Conservation (phyloP, 2,113 vertebrate species). For the Poeciliopsis turrubarensis region DNA sequence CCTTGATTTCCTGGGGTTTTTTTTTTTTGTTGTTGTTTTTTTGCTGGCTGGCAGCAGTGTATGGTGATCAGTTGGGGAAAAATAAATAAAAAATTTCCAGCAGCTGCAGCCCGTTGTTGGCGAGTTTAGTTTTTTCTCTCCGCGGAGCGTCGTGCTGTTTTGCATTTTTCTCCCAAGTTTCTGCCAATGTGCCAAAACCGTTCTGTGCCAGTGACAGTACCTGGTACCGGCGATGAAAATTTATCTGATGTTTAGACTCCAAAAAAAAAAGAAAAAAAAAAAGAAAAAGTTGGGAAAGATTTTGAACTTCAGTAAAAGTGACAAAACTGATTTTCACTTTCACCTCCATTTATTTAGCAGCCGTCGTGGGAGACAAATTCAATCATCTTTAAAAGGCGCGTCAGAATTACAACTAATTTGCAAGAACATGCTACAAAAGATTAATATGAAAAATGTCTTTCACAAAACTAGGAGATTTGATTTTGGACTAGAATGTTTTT, state of each 20-base stretch:
- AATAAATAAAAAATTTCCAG: conserved; percentile 49
- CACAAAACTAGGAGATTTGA: too few relatives aligned
- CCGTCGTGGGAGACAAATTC: background rate
- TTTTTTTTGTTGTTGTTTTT: too few relatives aligned
- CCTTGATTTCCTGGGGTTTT: conserved; percentile 59
- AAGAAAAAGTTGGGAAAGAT: too few relatives aligned
- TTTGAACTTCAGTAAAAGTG: background rate
- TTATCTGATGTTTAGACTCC: conserved; percentile 7
- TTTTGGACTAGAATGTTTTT: too few relatives aligned
- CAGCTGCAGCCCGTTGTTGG: conserved; percentile 63
- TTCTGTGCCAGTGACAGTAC: conserved; percentile 42
- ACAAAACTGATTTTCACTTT: background rate
- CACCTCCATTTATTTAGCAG: background rate
- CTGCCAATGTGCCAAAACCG: conserved; percentile 46
- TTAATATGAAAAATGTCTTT: too few relatives aligned
- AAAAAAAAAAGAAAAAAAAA: background rate
- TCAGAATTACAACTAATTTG: background rate
- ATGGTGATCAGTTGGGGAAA: conserved; percentile 20
- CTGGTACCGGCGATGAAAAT: conserved; percentile 9
- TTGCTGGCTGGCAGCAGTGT: conserved; percentile 39
- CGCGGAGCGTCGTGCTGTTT: conserved; percentile 61
- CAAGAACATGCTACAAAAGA: background rate
- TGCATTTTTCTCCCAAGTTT: conserved; percentile 59
- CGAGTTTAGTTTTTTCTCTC: conserved; percentile 56
- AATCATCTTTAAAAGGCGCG: background rate